Evolutionary conservation across 2,888 invertebrate genomes (phyloP), one percentile per base, ranked within the genome.

Genomic region (Athripsodes cinereus): DNA sequence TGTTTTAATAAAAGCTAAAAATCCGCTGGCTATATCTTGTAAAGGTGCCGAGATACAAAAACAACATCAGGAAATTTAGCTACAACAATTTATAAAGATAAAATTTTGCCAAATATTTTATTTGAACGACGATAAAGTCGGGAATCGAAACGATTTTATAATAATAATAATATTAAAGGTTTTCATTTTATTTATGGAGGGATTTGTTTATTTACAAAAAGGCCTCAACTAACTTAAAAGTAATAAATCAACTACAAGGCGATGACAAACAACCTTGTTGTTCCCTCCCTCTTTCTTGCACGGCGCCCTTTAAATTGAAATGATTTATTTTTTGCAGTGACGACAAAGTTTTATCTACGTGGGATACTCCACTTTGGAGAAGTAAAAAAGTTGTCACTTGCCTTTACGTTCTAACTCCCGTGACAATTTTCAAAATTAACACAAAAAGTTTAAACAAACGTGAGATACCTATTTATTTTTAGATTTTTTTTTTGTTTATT

Each of bases 231-330:
- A 40, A 40, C 40, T 40, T 40, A n/a, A 40, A 13, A 40, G 40
- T 16, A 40, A 40, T 40, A 40, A 40, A 40, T 40, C 40, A 40
- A 13, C 16, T 13, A 40, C 2, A 40, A 40, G 40, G 40, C 40
- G 40, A 40, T 40, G 40, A 40, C 40, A 40, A 40, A 40, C 16
- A 40, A 40, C 40, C 40, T 40, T 40, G 40, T 40, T 40, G 40
- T 40, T 40, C 40, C 3, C 8, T 40, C 40, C 13, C 40, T 11
- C 31, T 31, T 11, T 8, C 31, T 8, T 11, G 31, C 6, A 13
- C n/a, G 16, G 40, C 13, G 13, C 40, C 40, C 40, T 40, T 13
- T 40, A n/a, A 40, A n/a, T 40, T 40, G 3, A 40, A 40, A 40
- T 40, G 40, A 40, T 40, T 40, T 40, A 40, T 40, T 40, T 40